These are phyloP conservation scores for Genyomyrus donnyi DNA, from an alignment of 2,113 vertebrate species.

Conservation along the genomic window DNA sequence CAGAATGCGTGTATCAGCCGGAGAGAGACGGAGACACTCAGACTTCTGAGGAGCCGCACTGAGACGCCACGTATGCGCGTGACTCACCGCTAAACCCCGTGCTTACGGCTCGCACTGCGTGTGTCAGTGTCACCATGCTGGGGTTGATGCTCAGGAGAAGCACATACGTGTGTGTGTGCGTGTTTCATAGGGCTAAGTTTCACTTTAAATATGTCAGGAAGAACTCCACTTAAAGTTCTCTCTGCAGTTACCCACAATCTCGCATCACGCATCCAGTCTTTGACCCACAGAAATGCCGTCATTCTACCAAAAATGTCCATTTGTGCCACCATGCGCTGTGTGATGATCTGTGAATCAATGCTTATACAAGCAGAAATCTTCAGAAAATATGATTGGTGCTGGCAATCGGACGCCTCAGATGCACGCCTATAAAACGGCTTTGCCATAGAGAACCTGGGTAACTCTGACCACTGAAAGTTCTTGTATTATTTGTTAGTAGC, in stretches of 20 bases:
- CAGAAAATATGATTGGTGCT: background rate
- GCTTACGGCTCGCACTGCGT: background rate
- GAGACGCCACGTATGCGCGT: background rate
- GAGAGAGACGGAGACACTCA: background rate
- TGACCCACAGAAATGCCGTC: background rate
- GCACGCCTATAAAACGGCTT: background rate
- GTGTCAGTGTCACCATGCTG: background rate
- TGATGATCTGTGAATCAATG: background rate
- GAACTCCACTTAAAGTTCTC: background rate
- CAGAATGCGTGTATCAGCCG: background rate
- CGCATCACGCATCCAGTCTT: background rate
- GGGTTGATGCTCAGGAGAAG: background rate
- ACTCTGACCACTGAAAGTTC: background rate
- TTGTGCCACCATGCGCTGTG: background rate
- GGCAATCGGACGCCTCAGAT: background rate
- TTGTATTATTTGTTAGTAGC: background rate
- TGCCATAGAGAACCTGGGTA: background rate
- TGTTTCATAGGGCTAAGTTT: background rate
- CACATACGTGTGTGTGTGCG: background rate
- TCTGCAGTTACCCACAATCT: background rate
- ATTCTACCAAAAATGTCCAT: background rate
- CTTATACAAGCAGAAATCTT: background rate
- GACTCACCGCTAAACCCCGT: background rate
- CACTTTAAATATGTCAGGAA: background rate
- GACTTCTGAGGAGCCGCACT: background rate